These are phyloP conservation scores for Stegostoma tigrinum DNA, from an alignment of 2,113 vertebrate genomes.

Conservation along the genomic window DNA sequence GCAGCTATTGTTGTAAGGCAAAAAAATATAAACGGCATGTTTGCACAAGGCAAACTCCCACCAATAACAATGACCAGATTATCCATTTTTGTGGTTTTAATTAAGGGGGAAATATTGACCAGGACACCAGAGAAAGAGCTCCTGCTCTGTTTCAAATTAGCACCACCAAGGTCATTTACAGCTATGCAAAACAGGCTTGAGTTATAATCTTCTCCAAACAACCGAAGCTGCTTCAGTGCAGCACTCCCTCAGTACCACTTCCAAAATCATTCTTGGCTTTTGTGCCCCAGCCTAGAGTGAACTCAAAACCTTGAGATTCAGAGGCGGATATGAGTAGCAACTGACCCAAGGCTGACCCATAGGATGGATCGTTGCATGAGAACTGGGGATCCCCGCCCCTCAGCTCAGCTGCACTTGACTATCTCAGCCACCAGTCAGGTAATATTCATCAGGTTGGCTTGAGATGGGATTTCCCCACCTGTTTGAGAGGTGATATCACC, in stretches of 20 bases:
- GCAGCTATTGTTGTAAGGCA: neutral
- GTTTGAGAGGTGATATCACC: neutral
- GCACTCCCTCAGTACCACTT: neutral
- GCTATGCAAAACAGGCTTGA: neutral
- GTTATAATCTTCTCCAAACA: neutral
- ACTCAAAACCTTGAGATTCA: neutral
- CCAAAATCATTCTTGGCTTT: neutral
- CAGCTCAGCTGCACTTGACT: neutral
- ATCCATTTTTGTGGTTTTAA: too few species aligned
- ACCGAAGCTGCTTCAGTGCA: neutral
- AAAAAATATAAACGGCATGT: neutral
- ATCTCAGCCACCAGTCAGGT: neutral
- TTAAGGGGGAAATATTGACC: too few species aligned
- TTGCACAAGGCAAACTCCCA: neutral
- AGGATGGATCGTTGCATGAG: neutral
- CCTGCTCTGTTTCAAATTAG: neutral
- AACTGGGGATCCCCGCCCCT: neutral
- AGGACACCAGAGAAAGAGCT: too few species aligned
- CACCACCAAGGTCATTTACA: neutral
- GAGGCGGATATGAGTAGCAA: neutral
- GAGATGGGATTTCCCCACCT: neutral
- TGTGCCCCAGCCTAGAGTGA: neutral
- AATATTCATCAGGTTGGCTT: neutral
- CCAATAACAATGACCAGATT: neutral
- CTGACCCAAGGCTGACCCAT: neutral